A percentile compares a stretch with the other conserved stretches of the same genome.
Evolutionary conservation across 1,140 invertebrate species (phyloP).

Genomic region (Pseudomyrmex pallidus): DNA sequence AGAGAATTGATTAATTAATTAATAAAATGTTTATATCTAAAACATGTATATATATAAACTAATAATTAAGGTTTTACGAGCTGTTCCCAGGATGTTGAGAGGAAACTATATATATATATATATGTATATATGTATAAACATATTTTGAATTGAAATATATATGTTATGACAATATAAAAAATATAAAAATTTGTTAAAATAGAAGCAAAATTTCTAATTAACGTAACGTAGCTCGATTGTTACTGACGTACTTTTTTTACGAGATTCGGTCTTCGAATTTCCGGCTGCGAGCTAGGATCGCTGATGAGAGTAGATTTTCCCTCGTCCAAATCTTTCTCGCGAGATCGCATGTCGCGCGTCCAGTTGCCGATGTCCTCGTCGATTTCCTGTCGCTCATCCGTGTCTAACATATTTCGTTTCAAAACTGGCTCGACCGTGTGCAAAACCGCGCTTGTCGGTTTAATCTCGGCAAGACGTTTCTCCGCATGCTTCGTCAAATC

Average conservation of each 20-base stretch:
- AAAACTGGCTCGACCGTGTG: conserved; percentile 84
- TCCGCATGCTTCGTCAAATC: conserved; percentile 86
- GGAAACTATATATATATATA: no score
- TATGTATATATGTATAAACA: no score
- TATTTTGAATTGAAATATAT: no score
- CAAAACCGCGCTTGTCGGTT: conserved; percentile 86
- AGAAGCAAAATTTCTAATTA: no score
- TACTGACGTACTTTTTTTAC: conserved; percentile 23
- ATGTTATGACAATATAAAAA: neutral
- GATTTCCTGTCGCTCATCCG: conserved; percentile 81
- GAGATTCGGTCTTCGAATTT: conserved; percentile 67
- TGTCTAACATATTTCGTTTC: conserved; percentile 78
- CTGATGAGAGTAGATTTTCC: conserved; percentile 64
- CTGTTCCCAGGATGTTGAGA: no score
- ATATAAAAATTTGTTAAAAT: neutral
- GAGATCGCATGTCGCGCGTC: conserved; percentile 83
- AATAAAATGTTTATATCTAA: neutral
- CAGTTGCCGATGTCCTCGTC: conserved; percentile 83
- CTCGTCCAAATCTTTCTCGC: conserved; percentile 81
- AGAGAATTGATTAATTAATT: neutral
- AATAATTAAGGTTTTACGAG: no score
- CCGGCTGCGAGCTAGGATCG: conserved; percentile 63
- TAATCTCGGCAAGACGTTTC: conserved; percentile 84
- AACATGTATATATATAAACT: no score
- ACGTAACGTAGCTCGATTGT: neutral